Evolutionary conservation across 2,888 invertebrate genomes (phyloP), one percentile per base, ranked within the genome.

Genomic region (Folsomia candida): DNA sequence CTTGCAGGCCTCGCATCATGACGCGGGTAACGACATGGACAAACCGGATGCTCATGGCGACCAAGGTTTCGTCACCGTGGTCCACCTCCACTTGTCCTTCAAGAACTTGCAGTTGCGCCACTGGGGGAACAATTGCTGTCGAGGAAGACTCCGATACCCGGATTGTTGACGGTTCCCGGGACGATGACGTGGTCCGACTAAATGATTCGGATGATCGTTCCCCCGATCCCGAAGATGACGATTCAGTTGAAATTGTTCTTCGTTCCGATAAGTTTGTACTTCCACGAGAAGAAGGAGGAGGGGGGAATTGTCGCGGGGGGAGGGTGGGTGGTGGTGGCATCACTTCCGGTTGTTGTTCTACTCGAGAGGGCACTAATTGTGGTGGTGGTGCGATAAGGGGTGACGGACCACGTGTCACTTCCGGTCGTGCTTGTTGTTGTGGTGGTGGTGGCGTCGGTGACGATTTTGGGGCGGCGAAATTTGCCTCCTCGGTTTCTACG

Each of bases 11-110:
- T 57, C 78, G 28, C 63, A 80, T 74, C 9, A 73, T 68, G 25
- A 77, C 67, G 18, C 77, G 72, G 26, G 76, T 66, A 2, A 80
- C 63, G 4, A 78, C 77, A 26, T 79, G 60, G 3, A 77, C 78
- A 51, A 80, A 51, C 27, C 79, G 69, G 25, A 74, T 67, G 28
- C 75, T 72, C n/a, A 73, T 18, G 4, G 62, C 18, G 18, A 28
- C 51, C 14, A 57, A 57, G 9, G 9, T 6, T 20, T 57, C 57
- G 14, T 9, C 11, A 47, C 14, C 47, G 9, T 47, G 47, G 11
- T 57, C 57, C 57, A 57, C 57, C 20, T 6, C 57, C 14, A n/a
- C 57, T 6, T 57, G n/a, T n/a, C 20, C 11, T 57, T 57, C 47
- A 9, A 47, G 18, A 18, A 9, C 47, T 18, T 11, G 9, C 47